Evolutionary conservation across 2,888 invertebrate species (phyloP).

Genomic region (Ypsolopha scabrella): DNA sequence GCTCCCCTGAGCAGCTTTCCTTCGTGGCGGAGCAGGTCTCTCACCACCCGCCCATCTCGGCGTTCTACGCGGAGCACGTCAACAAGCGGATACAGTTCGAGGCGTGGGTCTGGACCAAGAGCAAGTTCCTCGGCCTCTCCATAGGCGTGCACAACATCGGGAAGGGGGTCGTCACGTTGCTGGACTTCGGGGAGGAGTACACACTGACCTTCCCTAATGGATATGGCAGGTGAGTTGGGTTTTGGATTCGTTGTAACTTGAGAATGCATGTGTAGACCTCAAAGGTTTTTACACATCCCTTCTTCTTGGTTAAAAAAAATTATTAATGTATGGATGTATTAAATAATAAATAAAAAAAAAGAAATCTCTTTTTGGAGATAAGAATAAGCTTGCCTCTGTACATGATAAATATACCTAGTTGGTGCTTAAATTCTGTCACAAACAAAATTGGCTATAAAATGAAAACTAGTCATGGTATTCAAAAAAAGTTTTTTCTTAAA

Average conservation of each 20-base stretch:
- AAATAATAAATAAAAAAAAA: too few relatives aligned
- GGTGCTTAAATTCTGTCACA: too few relatives aligned
- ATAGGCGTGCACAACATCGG: slow-evolving; percentile 99
- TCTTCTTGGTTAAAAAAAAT: too few relatives aligned
- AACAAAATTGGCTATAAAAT: too few relatives aligned
- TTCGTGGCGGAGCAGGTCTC: slow-evolving; percentile 99
- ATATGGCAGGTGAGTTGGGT: slow-evolving; percentile 81
- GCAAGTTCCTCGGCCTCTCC: slow-evolving; percentile 97
- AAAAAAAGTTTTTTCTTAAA: too few relatives aligned
- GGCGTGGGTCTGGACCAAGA: slow-evolving; percentile 99
- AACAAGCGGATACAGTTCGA: slow-evolving; percentile 91
- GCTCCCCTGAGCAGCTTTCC: slow-evolving; percentile 85
- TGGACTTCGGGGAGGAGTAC: slow-evolving; percentile 94
- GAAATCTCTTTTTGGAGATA: too few relatives aligned
- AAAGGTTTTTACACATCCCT: too few relatives aligned
- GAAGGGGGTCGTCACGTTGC: slow-evolving; percentile 89
- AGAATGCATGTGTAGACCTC: background rate
- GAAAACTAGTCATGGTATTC: too few relatives aligned
- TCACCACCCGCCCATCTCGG: slow-evolving; percentile 99
- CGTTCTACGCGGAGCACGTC: slow-evolving; percentile 98
- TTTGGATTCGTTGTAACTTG: background rate
- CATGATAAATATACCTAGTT: too few relatives aligned
- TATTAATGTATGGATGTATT: too few relatives aligned
- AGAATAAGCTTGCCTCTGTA: too few relatives aligned
- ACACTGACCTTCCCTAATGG: slow-evolving; percentile 97